Evolutionary conservation across 2,888 invertebrate genomes (phyloP).

Genomic region (Lottia gigantea): DNA sequence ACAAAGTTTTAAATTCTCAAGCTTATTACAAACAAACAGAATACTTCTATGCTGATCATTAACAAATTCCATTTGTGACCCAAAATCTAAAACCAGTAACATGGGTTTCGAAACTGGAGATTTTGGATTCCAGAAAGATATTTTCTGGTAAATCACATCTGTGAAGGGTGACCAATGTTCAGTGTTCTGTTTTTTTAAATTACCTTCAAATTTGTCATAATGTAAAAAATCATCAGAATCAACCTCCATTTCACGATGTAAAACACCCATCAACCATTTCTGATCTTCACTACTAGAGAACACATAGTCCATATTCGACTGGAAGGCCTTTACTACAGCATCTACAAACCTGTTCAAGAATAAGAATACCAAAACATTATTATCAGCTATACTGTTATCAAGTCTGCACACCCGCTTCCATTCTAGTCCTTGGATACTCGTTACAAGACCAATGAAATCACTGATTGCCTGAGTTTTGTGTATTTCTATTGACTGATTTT

Average conservation of each 20-base stretch:
- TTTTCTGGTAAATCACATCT: too few relatives aligned
- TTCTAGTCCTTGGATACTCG: not conserved
- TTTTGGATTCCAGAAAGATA: too few relatives aligned
- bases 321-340: constrained; percentile 35
- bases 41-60: too few relatives aligned
- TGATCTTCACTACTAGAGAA: constrained; percentile 37
- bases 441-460: not conserved
- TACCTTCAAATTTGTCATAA: constrained; percentile 38
- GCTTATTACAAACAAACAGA: too few relatives aligned
- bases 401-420: not conserved
- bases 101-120: too few relatives aligned
- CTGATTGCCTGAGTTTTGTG: not conserved
- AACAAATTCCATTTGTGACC: too few relatives aligned
- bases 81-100: too few relatives aligned
- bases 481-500: not conserved
- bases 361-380: too few relatives aligned
- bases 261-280: constrained; percentile 45
- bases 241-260: constrained; percentile 49
- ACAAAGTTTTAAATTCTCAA: too few relatives aligned
- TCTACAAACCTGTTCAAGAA: constrained; percentile 36
- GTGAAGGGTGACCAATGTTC: too few relatives aligned
- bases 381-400: not conserved
- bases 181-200: too few relatives aligned
- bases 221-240: constrained; percentile 36
- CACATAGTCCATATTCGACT: constrained; percentile 30